These are phyloP conservation scores for Actinostola sp. DNA, from an alignment of 92 coral and sea anemone species.

Conservation along the genomic window DNA sequence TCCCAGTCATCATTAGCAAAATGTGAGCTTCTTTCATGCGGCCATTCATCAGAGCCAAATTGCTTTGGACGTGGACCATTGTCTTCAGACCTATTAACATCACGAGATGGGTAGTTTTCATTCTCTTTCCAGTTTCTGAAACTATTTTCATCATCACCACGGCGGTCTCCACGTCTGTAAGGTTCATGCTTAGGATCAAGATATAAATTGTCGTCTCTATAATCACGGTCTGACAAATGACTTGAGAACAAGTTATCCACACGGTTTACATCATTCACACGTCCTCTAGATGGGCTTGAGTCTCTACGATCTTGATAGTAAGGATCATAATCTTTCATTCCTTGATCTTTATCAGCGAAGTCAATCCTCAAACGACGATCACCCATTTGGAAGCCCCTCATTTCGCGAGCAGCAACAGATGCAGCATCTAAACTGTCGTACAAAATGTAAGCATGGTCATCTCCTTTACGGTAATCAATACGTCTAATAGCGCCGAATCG, in stretches of 20 bases:
- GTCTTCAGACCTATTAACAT: constrained; percentile 66
- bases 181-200: constrained; percentile 78
- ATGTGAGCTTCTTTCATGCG: constrained; percentile 59
- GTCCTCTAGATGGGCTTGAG: constrained; percentile 76
- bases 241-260: constrained; percentile 66
- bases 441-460: constrained; percentile 97
- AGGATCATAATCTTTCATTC: constrained; percentile 86
- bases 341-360: constrained; percentile 98
- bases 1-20: constrained; percentile 84
- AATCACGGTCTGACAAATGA: constrained; percentile 70
- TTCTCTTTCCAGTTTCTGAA: constrained; percentile 81
- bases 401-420: constrained; percentile 99
- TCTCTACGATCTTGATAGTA: constrained; percentile 65
- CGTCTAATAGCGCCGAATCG: constrained; percentile 99
- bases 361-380: constrained; percentile 97
- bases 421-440: constrained; percentile 99
- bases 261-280: constrained; percentile 67
- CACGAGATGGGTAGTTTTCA: constrained; percentile 50
- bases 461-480: constrained; percentile 94
- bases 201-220: constrained; percentile 69
- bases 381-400: constrained; percentile 97
- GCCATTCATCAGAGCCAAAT: constrained; percentile 66
- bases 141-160: constrained; percentile 62
- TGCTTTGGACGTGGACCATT: constrained; percentile 57
- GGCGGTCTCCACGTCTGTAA: constrained; percentile 64